These are phyloP conservation scores for Pomatostomus ruficeps DNA, from an alignment of 2,113 vertebrate species.

Conservation along the genomic window DNA sequence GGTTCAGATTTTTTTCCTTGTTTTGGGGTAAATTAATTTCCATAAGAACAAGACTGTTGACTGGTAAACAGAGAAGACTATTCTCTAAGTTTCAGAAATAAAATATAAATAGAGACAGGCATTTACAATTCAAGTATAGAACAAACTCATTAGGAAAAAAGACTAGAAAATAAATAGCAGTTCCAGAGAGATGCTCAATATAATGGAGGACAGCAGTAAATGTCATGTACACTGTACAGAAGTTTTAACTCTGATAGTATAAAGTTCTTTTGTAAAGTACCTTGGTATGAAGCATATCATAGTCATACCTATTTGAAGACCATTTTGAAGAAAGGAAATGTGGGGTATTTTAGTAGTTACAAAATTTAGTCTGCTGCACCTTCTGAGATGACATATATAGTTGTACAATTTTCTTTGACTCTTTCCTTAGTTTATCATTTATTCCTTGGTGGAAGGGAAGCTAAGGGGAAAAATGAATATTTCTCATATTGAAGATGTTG, in stretches of 20 bases:
- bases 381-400: not conserved
- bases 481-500: not conserved
- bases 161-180: not conserved
- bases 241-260: not conserved
- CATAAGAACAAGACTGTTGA: not conserved
- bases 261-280: not conserved
- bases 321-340: not conserved
- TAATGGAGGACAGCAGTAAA: not conserved
- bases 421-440: not conserved
- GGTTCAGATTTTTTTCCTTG: not conserved
- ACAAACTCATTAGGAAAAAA: not conserved
- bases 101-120: not conserved
- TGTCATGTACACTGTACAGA: not conserved
- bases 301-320: not conserved
- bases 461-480: not conserved
- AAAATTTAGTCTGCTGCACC: not conserved
- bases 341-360: accelerated
- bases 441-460: not conserved
- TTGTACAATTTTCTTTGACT: not conserved
- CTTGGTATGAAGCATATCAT: not conserved
- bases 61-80: not conserved
- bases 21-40: not conserved
- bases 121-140: slow-evolving; percentile 2
- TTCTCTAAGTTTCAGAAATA: not conserved
- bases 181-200: not conserved